These are phyloP conservation scores for Macrocentrus cingulum DNA, from an alignment of 1,140 invertebrate genomes.

Conservation along the genomic window DNA sequence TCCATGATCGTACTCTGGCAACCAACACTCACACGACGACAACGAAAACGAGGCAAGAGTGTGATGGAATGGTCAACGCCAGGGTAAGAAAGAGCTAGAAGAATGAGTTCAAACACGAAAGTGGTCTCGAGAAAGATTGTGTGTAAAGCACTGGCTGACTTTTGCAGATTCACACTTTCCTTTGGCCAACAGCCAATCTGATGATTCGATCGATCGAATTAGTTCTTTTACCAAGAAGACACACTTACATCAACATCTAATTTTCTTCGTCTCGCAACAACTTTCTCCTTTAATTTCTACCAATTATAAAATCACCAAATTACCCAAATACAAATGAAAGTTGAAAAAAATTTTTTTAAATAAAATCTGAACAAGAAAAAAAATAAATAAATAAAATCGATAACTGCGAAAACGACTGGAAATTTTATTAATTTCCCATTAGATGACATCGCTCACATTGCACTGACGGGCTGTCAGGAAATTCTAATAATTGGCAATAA, in stretches of 20 bases:
- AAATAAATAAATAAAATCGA: no score
- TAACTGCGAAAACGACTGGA: no score
- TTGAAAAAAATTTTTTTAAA: no score
- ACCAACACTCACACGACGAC: background rate
- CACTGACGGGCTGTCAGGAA: background rate
- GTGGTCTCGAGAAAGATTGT: background rate
- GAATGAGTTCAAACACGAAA: slow-evolving; percentile 1
- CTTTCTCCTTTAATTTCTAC: slow-evolving; percentile 6
- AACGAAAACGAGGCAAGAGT: background rate
- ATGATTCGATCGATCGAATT: slow-evolving; percentile 11
- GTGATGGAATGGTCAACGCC: background rate
- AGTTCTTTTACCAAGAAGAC: background rate
- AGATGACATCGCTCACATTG: no score
- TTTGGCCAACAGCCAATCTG: background rate
- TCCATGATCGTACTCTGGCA: slow-evolving; percentile 1
- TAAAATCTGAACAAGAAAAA: no score
- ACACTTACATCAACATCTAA: slow-evolving; percentile 6
- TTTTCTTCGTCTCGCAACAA: no score
- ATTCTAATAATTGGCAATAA: slow-evolving; percentile 7
- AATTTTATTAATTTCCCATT: no score
- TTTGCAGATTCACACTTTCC: slow-evolving; percentile 20
- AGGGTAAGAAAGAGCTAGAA: background rate
- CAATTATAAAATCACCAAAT: no score
- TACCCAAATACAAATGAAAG: no score
- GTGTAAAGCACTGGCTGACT: background rate